Conservation (phyloP, 2,888 invertebrate genomes). For the Drosophila putrida region DNA sequence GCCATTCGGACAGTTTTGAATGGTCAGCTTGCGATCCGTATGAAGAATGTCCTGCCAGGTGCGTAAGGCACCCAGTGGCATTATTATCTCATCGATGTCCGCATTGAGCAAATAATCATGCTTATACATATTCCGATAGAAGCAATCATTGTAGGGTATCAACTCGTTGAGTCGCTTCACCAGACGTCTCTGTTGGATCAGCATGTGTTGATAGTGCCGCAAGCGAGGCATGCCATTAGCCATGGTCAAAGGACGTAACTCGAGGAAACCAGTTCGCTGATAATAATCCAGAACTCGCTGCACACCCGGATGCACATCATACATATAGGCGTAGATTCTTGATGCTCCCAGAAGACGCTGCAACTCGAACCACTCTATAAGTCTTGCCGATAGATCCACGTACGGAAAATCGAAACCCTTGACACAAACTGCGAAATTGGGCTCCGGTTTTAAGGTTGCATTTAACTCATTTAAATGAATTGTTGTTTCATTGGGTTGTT, state of each 20-base stretch:
- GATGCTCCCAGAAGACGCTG: slow-evolving; percentile 93
- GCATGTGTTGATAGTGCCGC: slow-evolving; percentile 93
- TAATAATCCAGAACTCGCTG: slow-evolving; percentile 90
- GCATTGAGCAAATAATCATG: slow-evolving; percentile 94
- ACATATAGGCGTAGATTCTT: slow-evolving; percentile 94
- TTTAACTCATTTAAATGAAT: neutral
- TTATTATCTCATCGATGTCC: slow-evolving; percentile 96
- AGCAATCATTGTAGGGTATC: slow-evolving; percentile 97
- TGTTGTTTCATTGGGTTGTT: slow-evolving; percentile 6
- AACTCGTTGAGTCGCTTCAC: slow-evolving; percentile 96
- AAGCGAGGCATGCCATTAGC: slow-evolving; percentile 95
- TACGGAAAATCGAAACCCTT: slow-evolving; percentile 96
- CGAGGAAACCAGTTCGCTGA: slow-evolving; percentile 87
- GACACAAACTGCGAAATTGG: slow-evolving; percentile 91
- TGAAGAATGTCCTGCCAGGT: slow-evolving; percentile 86
- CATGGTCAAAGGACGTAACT: slow-evolving; percentile 91
- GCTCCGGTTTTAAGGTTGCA: neutral
- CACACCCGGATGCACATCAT: slow-evolving; percentile 94
- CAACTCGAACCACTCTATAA: slow-evolving; percentile 96
- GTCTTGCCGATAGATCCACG: slow-evolving; percentile 93
- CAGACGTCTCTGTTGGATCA: slow-evolving; percentile 92
- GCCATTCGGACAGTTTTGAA: slow-evolving; percentile 34
- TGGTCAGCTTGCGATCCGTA: slow-evolving; percentile 1
- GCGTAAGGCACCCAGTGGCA: slow-evolving; percentile 87
- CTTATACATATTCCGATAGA: slow-evolving; percentile 94